Evolutionary conservation across 1,140 invertebrate genomes (phyloP).

Genomic region (Limonius californicus): DNA sequence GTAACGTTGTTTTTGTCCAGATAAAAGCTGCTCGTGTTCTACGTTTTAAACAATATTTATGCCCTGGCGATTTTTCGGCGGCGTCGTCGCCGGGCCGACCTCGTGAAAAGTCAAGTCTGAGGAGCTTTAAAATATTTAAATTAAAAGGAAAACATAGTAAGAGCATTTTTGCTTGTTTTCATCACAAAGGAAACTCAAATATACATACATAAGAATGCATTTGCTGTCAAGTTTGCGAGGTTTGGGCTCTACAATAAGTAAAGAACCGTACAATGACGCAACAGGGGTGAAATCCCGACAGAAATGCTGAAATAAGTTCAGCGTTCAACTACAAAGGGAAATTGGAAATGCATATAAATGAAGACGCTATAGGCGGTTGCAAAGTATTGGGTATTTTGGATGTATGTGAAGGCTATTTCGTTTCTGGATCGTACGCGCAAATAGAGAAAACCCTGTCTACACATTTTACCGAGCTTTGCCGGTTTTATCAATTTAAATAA

Average conservation of each 20-base stretch:
- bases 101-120: background rate
- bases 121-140: too few relatives aligned
- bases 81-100: too few relatives aligned
- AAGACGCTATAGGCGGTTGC: conserved; percentile 5
- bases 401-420: background rate
- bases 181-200: too few relatives aligned
- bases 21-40: conserved; percentile 6
- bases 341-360: conserved; percentile 18
- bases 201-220: background rate
- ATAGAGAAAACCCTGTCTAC: too few relatives aligned
- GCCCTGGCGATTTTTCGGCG: background rate
- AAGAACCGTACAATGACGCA: conserved; percentile 9
- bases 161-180: too few relatives aligned
- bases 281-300: conserved; percentile 15
- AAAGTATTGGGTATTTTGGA: conserved; percentile 3
- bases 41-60: conserved; percentile 10
- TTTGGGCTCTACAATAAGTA: background rate
- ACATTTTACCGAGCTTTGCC: too few relatives aligned
- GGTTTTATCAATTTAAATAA: too few relatives aligned
- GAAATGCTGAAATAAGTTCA: conserved; percentile 15
- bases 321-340: conserved; percentile 6
- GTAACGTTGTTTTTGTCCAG: conserved; percentile 7
- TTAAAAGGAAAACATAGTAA: too few relatives aligned
- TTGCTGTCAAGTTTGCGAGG: conserved; percentile 2
- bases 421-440: too few relatives aligned